These are phyloP conservation scores for Neodiprion pinetum DNA, from an alignment of 1,140 invertebrate genomes.

Conservation along the genomic window DNA sequence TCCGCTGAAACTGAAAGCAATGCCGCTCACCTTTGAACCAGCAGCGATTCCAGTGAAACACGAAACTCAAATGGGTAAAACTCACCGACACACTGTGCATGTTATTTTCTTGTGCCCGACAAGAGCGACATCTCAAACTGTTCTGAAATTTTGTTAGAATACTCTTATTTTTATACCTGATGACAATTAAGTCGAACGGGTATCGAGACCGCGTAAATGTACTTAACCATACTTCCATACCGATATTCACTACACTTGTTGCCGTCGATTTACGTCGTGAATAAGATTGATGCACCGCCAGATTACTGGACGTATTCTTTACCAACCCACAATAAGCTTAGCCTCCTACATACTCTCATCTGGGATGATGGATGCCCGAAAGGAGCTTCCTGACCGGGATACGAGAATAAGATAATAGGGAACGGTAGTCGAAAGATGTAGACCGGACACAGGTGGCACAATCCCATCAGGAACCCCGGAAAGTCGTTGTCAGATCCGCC, in stretches of 20 bases:
- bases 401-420: neutral
- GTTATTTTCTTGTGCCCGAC: no score
- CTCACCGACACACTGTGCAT: no score
- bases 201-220: no score
- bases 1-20: no score
- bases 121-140: no score
- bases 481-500: neutral
- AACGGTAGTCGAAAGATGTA: neutral
- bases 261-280: neutral
- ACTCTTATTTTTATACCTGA: no score
- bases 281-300: slow-evolving; percentile 1
- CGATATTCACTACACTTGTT: neutral
- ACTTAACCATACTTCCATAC: no score
- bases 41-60: no score
- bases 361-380: slow-evolving; percentile 2
- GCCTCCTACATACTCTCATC: neutral
- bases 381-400: slow-evolving; percentile 6
- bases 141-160: no score
- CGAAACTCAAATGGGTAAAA: no score
- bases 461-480: neutral
- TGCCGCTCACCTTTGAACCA: no score
- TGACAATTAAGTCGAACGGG: no score
- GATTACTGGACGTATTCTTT: neutral
- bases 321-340: neutral
- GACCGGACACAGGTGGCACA: neutral